phyloP scores from a whole-genome alignment of 2,888 invertebrate genomes.

The Adelognathus sp. region DNA sequence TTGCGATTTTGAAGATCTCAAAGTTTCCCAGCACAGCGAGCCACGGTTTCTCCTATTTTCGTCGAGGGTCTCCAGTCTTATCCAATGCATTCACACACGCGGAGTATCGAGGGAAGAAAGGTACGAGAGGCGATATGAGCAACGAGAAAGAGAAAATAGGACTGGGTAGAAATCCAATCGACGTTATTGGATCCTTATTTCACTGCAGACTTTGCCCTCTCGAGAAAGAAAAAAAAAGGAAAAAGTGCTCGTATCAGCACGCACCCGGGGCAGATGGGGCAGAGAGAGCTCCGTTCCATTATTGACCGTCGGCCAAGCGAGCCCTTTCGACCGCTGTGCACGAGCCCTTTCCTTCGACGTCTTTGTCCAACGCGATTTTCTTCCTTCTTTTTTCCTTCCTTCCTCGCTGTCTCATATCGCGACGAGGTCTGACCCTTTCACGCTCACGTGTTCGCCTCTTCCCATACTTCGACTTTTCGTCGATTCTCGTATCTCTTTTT shows the following conservation, averaged over 20 bases:
- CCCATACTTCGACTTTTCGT: too few relatives aligned
- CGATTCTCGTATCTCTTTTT: slow-evolving; percentile 20
- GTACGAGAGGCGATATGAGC: slow-evolving; percentile 8
- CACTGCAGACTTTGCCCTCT: slow-evolving; percentile 75
- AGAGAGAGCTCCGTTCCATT: slow-evolving; percentile 59
- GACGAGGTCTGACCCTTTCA: slow-evolving; percentile 16
- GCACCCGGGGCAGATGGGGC: slow-evolving; percentile 62
- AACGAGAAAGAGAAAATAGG: slow-evolving; percentile 5
- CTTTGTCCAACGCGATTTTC: slow-evolving; percentile 31
- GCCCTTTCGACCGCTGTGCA: slow-evolving; percentile 56
- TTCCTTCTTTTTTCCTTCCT: slow-evolving; percentile 29
- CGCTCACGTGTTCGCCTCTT: slow-evolving; percentile 32
- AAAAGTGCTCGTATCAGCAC: slow-evolving; percentile 77
- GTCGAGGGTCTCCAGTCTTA: not conserved
- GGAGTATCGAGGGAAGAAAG: slow-evolving; percentile 23
- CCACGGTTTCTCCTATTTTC: not conserved
- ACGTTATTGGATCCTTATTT: slow-evolving; percentile 75
- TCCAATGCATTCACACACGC: slow-evolving; percentile 8
- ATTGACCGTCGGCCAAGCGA: slow-evolving; percentile 69
- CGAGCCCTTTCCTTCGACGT: slow-evolving; percentile 30
- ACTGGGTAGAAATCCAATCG: slow-evolving; percentile 58
- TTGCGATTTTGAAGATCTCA: not conserved
- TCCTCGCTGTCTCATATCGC: not conserved
- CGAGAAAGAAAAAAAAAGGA: slow-evolving; percentile 69
- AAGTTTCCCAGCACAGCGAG: not conserved